Conservation (phyloP, 2,888 invertebrate species). For the Leptinotarsa peninsularis region DNA sequence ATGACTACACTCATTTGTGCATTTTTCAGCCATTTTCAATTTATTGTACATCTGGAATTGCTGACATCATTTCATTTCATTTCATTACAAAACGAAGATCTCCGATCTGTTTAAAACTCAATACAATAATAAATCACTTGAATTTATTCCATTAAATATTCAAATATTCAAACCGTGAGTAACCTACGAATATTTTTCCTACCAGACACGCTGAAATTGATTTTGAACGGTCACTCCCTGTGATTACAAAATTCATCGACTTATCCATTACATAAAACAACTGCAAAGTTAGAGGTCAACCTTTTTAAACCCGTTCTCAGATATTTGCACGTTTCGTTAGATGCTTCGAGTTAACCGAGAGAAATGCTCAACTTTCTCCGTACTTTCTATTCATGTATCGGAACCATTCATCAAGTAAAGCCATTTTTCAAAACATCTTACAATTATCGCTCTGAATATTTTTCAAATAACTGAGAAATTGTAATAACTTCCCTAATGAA, state of each 20-base stretch:
- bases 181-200: not conserved
- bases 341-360: constrained; percentile 10
- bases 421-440: constrained; percentile 5
- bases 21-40: no score
- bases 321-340: constrained; percentile 19
- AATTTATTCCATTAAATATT: not conserved
- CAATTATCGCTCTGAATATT: not conserved
- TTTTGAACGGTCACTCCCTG: not conserved
- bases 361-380: constrained; percentile 25
- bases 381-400: constrained; percentile 22
- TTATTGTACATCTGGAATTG: no score
- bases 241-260: not conserved
- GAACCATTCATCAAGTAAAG: constrained; percentile 9
- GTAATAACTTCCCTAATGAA: not conserved
- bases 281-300: constrained; percentile 18
- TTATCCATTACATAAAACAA: constrained; percentile 10
- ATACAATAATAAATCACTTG: not conserved
- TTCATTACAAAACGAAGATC: no score
- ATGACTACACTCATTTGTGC: no score
- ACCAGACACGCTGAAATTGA: not conserved
- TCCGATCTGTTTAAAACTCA: no score
- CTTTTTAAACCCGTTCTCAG: constrained; percentile 6
- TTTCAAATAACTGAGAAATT: not conserved
- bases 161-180: not conserved
- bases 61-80: no score